A percentile compares a stretch with the other conserved stretches of the same genome.
phyloP scores from a whole-genome alignment of 2,797 vertebrate genomes.

The Tamandua tetradactyla region DNA sequence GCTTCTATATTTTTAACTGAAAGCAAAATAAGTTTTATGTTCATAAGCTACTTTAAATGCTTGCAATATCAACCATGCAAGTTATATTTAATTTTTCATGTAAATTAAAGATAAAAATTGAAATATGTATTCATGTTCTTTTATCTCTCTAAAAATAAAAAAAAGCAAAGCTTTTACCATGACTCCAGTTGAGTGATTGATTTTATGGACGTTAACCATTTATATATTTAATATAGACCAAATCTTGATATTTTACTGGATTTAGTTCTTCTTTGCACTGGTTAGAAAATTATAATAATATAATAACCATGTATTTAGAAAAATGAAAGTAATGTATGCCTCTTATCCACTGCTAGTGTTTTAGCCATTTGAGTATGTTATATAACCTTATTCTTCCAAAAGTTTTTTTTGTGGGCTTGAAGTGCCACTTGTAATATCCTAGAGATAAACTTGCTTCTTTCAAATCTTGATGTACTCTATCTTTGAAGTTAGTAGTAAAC shows the following conservation, averaged over 20 bases:
- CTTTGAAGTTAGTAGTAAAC: not conserved
- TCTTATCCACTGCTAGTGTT: not conserved
- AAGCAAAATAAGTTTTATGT: not conserved
- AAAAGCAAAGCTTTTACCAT: not conserved
- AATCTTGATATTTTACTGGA: not conserved
- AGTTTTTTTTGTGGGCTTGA: not conserved
- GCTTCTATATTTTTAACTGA: not conserved
- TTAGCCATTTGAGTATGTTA: not conserved
- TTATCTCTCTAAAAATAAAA: slow-evolving; percentile 4
- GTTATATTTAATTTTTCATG: not conserved
- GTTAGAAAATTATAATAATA: not conserved
- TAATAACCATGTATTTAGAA: not conserved
- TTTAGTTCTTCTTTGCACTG: not conserved
- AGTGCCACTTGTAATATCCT: not conserved
- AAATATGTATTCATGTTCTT: not conserved
- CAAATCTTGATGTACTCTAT: not conserved
- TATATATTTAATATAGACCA: not conserved
- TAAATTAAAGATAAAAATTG: not conserved
- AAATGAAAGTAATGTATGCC: not conserved
- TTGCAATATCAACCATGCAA: not conserved
- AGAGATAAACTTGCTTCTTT: not conserved
- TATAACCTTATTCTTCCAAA: not conserved
- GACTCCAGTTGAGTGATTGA: not conserved
- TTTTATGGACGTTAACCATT: not conserved
- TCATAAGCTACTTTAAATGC: not conserved